Percentiles rank a stretch among this genome's conserved stretches.
phyloP scores from a whole-genome alignment of 1,140 invertebrate genomes.

The Antheraea mylitta region DNA sequence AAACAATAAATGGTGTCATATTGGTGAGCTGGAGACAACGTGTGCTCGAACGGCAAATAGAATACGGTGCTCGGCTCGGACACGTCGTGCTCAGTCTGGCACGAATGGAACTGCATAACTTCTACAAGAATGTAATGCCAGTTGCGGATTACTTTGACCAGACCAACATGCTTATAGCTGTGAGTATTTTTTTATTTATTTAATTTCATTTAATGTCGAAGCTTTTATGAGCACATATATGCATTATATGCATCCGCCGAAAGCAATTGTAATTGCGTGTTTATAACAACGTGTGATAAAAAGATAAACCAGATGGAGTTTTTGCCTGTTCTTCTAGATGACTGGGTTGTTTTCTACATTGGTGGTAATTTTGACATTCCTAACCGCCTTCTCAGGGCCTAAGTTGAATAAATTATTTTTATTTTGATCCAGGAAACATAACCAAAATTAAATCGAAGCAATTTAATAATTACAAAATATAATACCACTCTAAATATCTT shows the following conservation, averaged over 20 bases:
- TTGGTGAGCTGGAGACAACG: conserved; percentile 92
- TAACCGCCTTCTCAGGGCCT: no score
- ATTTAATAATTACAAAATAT: conserved; percentile 39
- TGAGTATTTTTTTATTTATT: conserved; percentile 71
- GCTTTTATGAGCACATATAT: background rate
- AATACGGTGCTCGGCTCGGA: conserved; percentile 92
- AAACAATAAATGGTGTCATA: conserved; percentile 91
- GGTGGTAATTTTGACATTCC: no score
- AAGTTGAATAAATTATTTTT: no score
- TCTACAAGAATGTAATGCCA: conserved; percentile 92
- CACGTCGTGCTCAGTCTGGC: conserved; percentile 92
- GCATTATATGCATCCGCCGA: no score
- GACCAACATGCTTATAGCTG: conserved; percentile 89
- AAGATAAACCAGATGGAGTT: no score
- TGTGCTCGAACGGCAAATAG: conserved; percentile 91
- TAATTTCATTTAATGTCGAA: no score
- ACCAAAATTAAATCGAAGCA: conserved; percentile 15
- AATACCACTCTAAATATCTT: conserved; percentile 45
- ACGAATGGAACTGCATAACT: conserved; percentile 92
- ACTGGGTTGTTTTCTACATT: no score
- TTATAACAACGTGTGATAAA: no score
- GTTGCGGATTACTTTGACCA: conserved; percentile 94
- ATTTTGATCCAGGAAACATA: conserved; percentile 30
- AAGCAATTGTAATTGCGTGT: no score
- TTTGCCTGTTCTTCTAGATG: no score